Conservation (phyloP, 1,140 invertebrate species). For the Apis cerana region DNA sequence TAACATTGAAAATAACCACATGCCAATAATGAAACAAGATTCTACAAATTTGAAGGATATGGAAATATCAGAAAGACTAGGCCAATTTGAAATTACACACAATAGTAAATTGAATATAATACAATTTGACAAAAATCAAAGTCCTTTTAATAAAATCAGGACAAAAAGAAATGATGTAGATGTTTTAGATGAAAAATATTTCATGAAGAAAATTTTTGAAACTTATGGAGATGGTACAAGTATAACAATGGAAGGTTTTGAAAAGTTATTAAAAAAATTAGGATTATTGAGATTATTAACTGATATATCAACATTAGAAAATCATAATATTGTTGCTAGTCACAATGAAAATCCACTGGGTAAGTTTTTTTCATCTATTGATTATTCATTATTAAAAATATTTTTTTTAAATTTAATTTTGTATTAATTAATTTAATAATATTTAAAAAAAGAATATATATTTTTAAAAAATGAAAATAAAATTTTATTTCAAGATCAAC, state of each 20-base stretch:
- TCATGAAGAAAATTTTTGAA: constrained; percentile 79
- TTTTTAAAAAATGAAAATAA: neutral
- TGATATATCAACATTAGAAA: constrained; percentile 51
- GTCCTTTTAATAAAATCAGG: constrained; percentile 36
- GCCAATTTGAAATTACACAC: constrained; percentile 57
- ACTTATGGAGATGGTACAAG: constrained; percentile 83
- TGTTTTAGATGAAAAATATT: constrained; percentile 69
- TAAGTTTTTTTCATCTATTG: constrained; percentile 40
- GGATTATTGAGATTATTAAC: constrained; percentile 82
- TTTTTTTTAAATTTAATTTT: neutral
- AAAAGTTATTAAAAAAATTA: constrained; percentile 84
- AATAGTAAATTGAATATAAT: constrained; percentile 6
- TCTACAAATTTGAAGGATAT: constrained; percentile 43
- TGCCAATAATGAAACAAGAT: neutral
- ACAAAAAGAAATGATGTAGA: constrained; percentile 65
- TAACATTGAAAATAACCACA: neutral
- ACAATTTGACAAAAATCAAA: constrained; percentile 28
- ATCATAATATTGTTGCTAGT: constrained; percentile 58
- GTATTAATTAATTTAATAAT: neutral
- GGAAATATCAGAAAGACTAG: constrained; percentile 69
- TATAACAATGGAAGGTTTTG: constrained; percentile 86
- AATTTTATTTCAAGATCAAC: neutral
- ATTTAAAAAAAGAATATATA: neutral
- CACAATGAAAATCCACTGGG: constrained; percentile 59
- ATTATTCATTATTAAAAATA: neutral